Evolutionary conservation across 2,113 vertebrate species (phyloP).

Genomic region (Peromyscus maniculatus): DNA sequence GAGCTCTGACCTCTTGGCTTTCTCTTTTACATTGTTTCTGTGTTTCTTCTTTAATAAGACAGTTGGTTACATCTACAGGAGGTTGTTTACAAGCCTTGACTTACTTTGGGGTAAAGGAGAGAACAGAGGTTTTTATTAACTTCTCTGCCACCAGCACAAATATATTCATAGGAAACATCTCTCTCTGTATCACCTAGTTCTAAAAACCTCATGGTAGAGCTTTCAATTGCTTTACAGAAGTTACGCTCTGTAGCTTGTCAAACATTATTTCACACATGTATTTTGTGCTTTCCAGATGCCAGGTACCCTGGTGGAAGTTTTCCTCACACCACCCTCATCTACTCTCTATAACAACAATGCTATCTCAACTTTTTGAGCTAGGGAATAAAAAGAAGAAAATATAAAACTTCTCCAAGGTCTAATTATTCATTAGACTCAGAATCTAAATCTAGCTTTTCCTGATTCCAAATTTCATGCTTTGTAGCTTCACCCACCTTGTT

Average conservation of each 20-base stretch:
- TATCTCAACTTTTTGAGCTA: slow-evolving; percentile 37
- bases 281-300: slow-evolving; percentile 10
- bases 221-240: slow-evolving; percentile 70
- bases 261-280: slow-evolving; percentile 41
- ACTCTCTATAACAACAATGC: slow-evolving; percentile 39
- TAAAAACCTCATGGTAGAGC: slow-evolving; percentile 43
- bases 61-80: neutral
- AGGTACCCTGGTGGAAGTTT: slow-evolving; percentile 50
- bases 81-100: slow-evolving; percentile 62
- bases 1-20: too few species aligned
- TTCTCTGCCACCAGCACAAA: slow-evolving; percentile 53
- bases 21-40: too few species aligned
- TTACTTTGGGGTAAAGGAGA: slow-evolving; percentile 34
- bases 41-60: too few species aligned
- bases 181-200: neutral
- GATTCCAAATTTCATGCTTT: neutral
- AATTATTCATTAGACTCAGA: neutral
- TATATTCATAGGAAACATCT: slow-evolving; percentile 75
- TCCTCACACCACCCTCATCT: slow-evolving; percentile 48
- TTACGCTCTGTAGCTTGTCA: slow-evolving; percentile 58
- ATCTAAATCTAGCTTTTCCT: neutral
- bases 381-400: slow-evolving; percentile 15
- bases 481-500: fast-evolving
- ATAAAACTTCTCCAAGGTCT: slow-evolving; percentile 28
- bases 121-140: slow-evolving; percentile 64